These are phyloP conservation scores for Sitodiplosis mosellana DNA, from an alignment of 1,140 invertebrate genomes.

Conservation along the genomic window DNA sequence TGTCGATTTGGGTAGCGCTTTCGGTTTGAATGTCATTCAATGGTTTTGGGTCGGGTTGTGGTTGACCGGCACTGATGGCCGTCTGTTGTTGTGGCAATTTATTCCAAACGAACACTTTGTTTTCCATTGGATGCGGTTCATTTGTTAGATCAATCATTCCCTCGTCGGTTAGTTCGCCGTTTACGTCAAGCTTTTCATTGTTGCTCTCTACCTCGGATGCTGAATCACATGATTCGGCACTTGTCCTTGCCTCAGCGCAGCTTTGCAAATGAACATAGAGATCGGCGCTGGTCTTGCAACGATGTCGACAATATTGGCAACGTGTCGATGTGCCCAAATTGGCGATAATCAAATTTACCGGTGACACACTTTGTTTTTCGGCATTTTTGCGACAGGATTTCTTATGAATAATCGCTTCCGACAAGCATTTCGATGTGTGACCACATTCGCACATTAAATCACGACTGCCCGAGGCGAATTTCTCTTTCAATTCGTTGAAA, in stretches of 20 bases:
- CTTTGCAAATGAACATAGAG: constrained; percentile 50
- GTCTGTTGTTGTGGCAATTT: constrained; percentile 18
- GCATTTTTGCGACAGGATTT: constrained; percentile 42
- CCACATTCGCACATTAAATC: constrained; percentile 52
- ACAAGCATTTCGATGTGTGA: constrained; percentile 66
- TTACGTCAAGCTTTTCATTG: constrained; percentile 17
- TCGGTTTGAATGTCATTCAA: constrained; percentile 3
- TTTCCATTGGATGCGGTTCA: constrained; percentile 48
- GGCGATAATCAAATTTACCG: constrained; percentile 15
- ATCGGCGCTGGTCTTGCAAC: constrained; percentile 64
- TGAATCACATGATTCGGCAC: constrained; percentile 22
- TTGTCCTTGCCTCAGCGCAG: constrained; percentile 35
- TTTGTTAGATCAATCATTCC: constrained; percentile 13
- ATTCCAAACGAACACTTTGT: constrained; percentile 58
- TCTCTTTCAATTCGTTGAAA: constrained; percentile 63
- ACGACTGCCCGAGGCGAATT: constrained; percentile 35
- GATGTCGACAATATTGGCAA: constrained; percentile 66
- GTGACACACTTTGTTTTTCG: constrained; percentile 20
- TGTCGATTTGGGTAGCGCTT: constrained; percentile 3
- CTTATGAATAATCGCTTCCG: constrained; percentile 55
- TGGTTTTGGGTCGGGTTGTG: constrained; percentile 6
- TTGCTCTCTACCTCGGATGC: constrained; percentile 18
- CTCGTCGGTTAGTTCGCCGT: constrained; percentile 14
- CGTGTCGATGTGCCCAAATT: constrained; percentile 40
- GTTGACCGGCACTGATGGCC: neutral